Conservation (phyloP, 1,140 invertebrate genomes). For the Ylistrum balloti region DNA sequence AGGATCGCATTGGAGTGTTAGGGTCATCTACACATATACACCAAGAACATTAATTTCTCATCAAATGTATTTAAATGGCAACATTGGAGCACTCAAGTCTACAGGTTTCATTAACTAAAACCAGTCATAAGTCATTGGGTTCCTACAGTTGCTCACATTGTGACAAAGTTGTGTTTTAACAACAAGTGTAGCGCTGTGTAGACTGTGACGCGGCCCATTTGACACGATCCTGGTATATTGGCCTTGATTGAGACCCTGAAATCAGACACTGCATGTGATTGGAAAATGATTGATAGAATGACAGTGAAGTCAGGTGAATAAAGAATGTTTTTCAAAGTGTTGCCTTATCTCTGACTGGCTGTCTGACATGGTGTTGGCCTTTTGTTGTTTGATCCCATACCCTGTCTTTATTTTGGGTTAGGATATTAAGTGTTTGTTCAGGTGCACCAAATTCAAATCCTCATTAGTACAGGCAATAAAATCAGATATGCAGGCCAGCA, state of each 20-base stretch:
- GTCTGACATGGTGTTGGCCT: neutral
- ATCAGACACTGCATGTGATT: slow-evolving; percentile 28
- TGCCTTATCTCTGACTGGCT: neutral
- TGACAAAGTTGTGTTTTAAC: neutral
- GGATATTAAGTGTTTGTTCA: slow-evolving; percentile 10
- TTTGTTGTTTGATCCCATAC: neutral
- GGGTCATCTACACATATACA: neutral
- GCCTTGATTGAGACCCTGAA: neutral
- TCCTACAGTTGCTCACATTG: neutral
- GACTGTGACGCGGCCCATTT: neutral
- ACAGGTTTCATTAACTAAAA: slow-evolving; percentile 21
- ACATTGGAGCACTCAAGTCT: neutral
- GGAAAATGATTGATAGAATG: slow-evolving; percentile 34
- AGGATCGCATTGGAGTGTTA: neutral
- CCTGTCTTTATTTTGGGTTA: neutral
- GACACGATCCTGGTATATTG: neutral
- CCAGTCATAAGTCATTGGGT: slow-evolving; percentile 30
- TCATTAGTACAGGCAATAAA: slow-evolving; percentile 7
- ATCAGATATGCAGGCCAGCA: neutral
- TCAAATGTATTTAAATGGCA: slow-evolving; percentile 31
- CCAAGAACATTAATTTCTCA: slow-evolving; percentile 13
- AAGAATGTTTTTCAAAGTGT: slow-evolving; percentile 29
- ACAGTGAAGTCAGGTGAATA: neutral
- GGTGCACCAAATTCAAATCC: neutral
- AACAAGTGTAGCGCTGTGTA: neutral